Evolutionary conservation across 2,113 vertebrate genomes (phyloP).

Genomic region (Daboia siamensis): DNA sequence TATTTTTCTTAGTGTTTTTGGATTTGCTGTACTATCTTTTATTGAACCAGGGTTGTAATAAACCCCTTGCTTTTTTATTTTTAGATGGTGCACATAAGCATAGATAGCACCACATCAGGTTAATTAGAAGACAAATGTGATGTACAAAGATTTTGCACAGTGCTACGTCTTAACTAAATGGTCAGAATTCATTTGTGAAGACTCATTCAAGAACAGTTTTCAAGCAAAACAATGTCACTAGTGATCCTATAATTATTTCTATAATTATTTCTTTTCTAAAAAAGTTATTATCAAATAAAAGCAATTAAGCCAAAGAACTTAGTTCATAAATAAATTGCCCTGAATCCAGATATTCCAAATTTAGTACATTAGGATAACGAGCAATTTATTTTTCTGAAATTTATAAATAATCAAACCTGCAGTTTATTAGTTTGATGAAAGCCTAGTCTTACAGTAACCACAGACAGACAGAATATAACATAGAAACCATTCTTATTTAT

Average conservation of each 20-base stretch:
- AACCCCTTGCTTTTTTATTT: neutral
- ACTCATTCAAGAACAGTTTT: neutral
- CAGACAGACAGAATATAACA: neutral
- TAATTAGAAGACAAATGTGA: neutral
- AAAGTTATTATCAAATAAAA: slow-evolving; percentile 8
- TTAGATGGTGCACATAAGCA: neutral
- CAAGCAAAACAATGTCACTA: neutral
- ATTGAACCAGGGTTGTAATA: neutral
- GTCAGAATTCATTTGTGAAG: neutral
- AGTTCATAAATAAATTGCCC: slow-evolving; percentile 1
- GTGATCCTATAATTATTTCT: neutral
- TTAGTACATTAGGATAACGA: neutral
- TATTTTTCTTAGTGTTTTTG: neutral
- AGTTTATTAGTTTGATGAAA: neutral
- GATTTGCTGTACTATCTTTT: neutral
- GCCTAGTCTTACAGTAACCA: neutral
- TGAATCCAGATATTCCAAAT: neutral
- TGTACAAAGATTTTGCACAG: neutral
- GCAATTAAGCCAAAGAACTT: neutral
- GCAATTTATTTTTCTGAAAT: slow-evolving; percentile 1
- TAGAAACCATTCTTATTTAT: neutral
- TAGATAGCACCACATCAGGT: neutral
- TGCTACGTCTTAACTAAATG: neutral
- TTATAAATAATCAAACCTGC: neutral
- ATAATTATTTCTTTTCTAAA: neutral